Percentiles rank a stretch among this genome's conserved stretches.
These are phyloP conservation scores for Candidula unifasciata DNA, from an alignment of 2,888 invertebrate species.

Conservation along the genomic window DNA sequence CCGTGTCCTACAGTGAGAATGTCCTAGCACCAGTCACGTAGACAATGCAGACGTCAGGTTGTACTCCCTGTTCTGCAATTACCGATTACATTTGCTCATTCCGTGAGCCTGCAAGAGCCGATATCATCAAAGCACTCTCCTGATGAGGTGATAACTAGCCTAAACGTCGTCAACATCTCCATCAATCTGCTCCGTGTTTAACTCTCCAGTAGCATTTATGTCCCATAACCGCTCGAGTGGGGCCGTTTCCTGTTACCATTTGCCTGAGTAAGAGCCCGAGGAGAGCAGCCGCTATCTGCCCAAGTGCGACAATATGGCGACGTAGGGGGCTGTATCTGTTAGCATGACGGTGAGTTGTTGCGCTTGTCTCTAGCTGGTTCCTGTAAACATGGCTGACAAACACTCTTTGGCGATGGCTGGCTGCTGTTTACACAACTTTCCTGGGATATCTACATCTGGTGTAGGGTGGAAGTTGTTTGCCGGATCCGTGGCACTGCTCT, in stretches of 20 bases:
- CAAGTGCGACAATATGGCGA: conserved; percentile 17
- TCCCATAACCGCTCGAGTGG: background rate
- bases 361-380: background rate
- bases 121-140: conserved; percentile 2
- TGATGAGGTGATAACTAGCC: conserved; percentile 24
- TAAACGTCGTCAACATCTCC: conserved; percentile 17
- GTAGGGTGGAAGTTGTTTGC: background rate
- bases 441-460: conserved; percentile 31
- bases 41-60: background rate
- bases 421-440: conserved; percentile 40
- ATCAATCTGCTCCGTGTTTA: conserved; percentile 4
- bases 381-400: conserved; percentile 35
- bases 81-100: background rate
- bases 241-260: background rate
- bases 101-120: background rate
- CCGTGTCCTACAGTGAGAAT: too few relatives aligned
- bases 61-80: background rate
- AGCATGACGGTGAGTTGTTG: conserved; percentile 3
- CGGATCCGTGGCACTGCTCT: conserved; percentile 10
- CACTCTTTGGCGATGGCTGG: conserved; percentile 28
- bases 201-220: conserved; percentile 22
- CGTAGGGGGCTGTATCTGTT: background rate
- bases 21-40: background rate
- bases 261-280: background rate
- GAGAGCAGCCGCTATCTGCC: background rate